Evolutionary conservation across 2,797 vertebrate genomes (phyloP).

Genomic region (Enteromius anoplus): DNA sequence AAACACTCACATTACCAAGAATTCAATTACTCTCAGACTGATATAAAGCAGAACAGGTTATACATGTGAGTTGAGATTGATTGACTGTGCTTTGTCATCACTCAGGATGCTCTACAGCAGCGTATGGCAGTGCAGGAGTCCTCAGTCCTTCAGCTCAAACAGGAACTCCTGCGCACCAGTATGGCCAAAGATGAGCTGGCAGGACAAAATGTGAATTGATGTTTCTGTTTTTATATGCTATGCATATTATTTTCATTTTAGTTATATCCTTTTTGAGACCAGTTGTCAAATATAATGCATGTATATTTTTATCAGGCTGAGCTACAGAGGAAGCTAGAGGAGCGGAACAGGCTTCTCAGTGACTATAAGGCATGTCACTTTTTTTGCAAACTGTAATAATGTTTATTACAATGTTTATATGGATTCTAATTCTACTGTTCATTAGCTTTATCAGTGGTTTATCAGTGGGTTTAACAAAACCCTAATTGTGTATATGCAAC

Average conservation of each 20-base stretch:
- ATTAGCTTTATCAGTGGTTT: background rate
- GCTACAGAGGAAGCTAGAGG: slow-evolving; percentile 92
- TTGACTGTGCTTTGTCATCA: slow-evolving; percentile 34
- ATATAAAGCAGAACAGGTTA: background rate
- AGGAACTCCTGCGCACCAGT: slow-evolving; percentile 88
- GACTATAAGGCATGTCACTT: slow-evolving; percentile 88
- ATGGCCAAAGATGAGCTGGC: slow-evolving; percentile 91
- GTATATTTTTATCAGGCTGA: slow-evolving; percentile 79
- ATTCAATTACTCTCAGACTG: background rate
- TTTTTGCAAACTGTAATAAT: background rate
- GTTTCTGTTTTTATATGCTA: slow-evolving; percentile 1
- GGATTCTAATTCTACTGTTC: background rate
- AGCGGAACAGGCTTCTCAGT: slow-evolving; percentile 83
- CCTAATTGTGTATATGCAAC: background rate
- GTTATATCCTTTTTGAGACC: background rate
- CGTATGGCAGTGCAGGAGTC: slow-evolving; percentile 88
- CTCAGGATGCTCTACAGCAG: slow-evolving; percentile 93
- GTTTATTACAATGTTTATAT: background rate
- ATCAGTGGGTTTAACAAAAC: too few species aligned
- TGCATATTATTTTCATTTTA: background rate
- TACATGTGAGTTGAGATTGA: background rate
- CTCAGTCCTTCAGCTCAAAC: slow-evolving; percentile 94
- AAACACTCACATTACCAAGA: background rate
- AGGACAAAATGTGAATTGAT: slow-evolving; percentile 84
- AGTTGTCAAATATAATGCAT: background rate